phyloP scores from a whole-genome alignment of 2,888 invertebrate species.

The Corbicula japonica region DNA sequence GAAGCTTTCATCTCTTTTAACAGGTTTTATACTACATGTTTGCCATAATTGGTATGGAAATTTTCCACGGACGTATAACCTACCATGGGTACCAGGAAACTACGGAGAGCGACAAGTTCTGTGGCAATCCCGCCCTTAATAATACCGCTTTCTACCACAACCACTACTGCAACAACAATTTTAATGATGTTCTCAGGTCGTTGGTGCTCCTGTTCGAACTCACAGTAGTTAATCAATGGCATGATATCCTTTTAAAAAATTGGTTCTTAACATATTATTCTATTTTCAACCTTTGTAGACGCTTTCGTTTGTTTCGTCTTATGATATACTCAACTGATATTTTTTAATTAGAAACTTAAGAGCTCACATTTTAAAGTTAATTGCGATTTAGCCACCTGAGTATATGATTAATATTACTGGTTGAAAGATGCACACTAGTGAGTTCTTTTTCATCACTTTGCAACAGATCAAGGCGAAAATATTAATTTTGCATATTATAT shows the following conservation, averaged over 20 bases:
- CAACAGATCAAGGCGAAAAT: too few relatives aligned
- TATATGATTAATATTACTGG: too few relatives aligned
- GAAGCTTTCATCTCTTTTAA: background rate
- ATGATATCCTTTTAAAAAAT: conserved; percentile 87
- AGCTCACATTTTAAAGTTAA: too few relatives aligned
- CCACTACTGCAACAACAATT: conserved; percentile 87
- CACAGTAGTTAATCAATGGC: conserved; percentile 88
- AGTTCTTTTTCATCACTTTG: too few relatives aligned
- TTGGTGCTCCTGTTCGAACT: conserved; percentile 87
- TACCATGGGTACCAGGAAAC: conserved; percentile 81
- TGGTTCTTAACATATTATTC: too few relatives aligned
- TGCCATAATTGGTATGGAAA: conserved; percentile 87
- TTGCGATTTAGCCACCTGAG: too few relatives aligned
- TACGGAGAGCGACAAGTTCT: conserved; percentile 71
- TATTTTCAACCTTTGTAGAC: too few relatives aligned
- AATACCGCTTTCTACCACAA: conserved; percentile 84
- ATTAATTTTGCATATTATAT: too few relatives aligned
- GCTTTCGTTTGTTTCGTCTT: too few relatives aligned
- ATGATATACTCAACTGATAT: too few relatives aligned
- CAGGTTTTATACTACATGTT: conserved; percentile 87
- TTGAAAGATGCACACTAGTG: too few relatives aligned
- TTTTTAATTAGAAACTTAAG: too few relatives aligned
- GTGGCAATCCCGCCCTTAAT: conserved; percentile 84
- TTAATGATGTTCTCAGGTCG: conserved; percentile 86
- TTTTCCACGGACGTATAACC: conserved; percentile 85